Base-by-base conservation (phyloP, 2,888 invertebrate species). In the Nebria salina region DNA sequence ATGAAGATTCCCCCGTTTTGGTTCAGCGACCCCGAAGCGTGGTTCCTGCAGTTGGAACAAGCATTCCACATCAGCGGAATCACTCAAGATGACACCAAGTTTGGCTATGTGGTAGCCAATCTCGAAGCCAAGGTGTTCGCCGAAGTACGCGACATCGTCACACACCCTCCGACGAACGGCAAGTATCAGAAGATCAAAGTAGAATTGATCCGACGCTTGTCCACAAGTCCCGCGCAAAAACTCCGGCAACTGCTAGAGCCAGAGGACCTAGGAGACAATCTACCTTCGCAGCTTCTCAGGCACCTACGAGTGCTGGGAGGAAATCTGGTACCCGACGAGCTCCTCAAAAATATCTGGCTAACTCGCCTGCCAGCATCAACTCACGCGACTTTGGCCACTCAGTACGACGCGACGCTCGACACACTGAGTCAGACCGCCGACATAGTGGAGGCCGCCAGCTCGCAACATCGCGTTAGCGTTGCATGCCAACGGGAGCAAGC, bases 121-220 rank as follows among this genome's bases (percentile, higher is more conserved):
- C 80, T 85, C 8, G 85, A 84, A 42, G 34, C 82, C 1, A 64
- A n/a, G n/a, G 13, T 82, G 82, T 26, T 82, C 82, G 0, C 20
- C 66, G 85, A 86, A 75, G 85, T 86, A 0, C 81, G 83, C 2
- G 86, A 86, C 74, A 78, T 86, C 0, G 82, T 86, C 1, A 13
- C 82, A 0, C 82, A 82, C n/a, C 84, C 84, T 2, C 86, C 85
- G 1, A 41, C 20, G 0, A 42, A 41, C 8, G 80, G 77, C 13
- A 83, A 82, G 20, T 86, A 85, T 72, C 72, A n/a, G 72, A 1
- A 20, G 7, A 25, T 87, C 0, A 86, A 86, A 81, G 34, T 54
- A 0, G 84, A 84, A 65, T 81, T 87, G 5, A 84, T 86, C 1
- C 74, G 83, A 84, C 77, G 78, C 13, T 6, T 73, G 41, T 15